phyloP scores from a whole-genome alignment of 2,888 invertebrate genomes.

The Ophion ventricosus region DNA sequence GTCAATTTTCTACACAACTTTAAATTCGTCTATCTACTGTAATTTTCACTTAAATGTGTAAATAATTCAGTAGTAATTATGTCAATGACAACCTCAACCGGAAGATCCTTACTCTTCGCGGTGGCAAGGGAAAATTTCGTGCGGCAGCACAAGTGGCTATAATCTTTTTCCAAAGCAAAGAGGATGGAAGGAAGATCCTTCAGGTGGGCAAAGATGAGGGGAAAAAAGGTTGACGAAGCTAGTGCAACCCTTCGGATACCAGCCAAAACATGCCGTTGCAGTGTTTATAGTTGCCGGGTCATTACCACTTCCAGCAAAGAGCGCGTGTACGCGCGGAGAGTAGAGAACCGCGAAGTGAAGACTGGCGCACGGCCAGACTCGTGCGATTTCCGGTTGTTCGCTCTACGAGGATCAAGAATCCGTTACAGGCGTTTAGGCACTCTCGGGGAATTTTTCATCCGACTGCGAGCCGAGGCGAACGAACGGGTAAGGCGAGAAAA shows the following conservation, averaged over 20 bases:
- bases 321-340: constrained; percentile 4
- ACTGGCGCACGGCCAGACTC: constrained; percentile 57
- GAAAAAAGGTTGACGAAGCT: constrained; percentile 24
- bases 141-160: constrained; percentile 8
- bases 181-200: constrained; percentile 26
- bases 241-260: constrained; percentile 35
- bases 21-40: too few relatives aligned
- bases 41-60: too few relatives aligned
- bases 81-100: too few relatives aligned
- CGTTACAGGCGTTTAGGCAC: constrained; percentile 66
- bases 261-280: constrained; percentile 36
- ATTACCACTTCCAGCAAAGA: constrained; percentile 45
- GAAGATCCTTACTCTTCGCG: constrained; percentile 20
- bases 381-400: constrained; percentile 65
- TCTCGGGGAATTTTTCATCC: constrained; percentile 58
- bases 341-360: constrained; percentile 25
- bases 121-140: constrained; percentile 31
- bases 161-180: constrained; percentile 45
- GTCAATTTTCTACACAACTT: too few relatives aligned
- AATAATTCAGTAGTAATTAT: too few relatives aligned
- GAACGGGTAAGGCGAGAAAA: constrained; percentile 49
- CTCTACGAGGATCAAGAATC: constrained; percentile 65
- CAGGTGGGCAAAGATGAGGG: constrained; percentile 12
- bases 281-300: constrained; percentile 59
- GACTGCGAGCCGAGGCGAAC: constrained; percentile 43